Conservation (phyloP, 2,888 invertebrate genomes). For the Allacma fusca region DNA sequence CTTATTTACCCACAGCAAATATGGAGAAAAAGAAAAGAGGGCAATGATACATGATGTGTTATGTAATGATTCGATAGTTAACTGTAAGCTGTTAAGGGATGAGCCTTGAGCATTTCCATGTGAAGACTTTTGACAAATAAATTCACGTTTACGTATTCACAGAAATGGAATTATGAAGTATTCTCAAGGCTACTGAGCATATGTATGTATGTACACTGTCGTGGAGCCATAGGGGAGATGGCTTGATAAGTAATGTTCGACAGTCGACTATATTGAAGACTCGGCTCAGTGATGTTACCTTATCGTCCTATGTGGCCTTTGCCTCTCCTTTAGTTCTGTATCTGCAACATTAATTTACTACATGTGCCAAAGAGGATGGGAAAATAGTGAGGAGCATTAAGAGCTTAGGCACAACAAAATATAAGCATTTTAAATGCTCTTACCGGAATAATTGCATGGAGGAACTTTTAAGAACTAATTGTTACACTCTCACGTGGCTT, state of each 20-base stretch:
- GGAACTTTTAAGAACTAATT: too few species aligned
- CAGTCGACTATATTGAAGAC: too few species aligned
- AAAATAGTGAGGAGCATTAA: too few species aligned
- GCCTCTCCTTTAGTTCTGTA: too few species aligned
- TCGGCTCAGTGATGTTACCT: too few species aligned
- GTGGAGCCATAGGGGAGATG: not conserved
- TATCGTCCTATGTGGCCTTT: too few species aligned
- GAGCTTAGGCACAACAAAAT: too few species aligned
- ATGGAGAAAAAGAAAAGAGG: slow-evolving; percentile 1
- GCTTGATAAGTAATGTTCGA: not conserved
- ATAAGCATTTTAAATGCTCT: too few species aligned
- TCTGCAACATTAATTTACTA: too few species aligned
- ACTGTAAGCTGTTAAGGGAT: slow-evolving; percentile 1
- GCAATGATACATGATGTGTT: slow-evolving; percentile 1
- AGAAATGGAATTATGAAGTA: slow-evolving; percentile 20
- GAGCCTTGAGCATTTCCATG: slow-evolving; percentile 5
- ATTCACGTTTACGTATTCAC: not conserved
- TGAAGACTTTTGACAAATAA: slow-evolving; percentile 3
- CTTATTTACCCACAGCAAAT: not conserved
- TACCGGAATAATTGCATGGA: too few species aligned
- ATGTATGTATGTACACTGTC: not conserved
- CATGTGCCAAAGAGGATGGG: too few species aligned
- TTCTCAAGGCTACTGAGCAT: slow-evolving; percentile 36
- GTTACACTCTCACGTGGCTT: too few species aligned
- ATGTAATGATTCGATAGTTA: slow-evolving; percentile 10